Percentiles rank a stretch among this genome's conserved stretches.
These are phyloP conservation scores for Trisateles emortualis DNA, from an alignment of 2,888 invertebrate species.

Conservation along the genomic window DNA sequence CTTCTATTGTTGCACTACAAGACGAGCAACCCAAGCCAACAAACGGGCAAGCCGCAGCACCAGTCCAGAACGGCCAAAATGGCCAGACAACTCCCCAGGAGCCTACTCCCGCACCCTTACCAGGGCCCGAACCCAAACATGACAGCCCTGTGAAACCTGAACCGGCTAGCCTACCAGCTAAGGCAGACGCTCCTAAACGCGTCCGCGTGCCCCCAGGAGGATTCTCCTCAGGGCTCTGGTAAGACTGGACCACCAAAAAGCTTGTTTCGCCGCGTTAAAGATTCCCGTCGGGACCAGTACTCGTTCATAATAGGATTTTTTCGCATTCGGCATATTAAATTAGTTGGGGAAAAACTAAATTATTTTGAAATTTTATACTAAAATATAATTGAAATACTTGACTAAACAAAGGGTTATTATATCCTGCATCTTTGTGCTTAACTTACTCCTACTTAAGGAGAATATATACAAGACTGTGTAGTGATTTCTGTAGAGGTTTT, in stretches of 20 bases:
- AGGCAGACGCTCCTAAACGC: slow-evolving; percentile 70
- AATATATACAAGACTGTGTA: not conserved
- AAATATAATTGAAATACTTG: no score
- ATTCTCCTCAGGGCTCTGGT: slow-evolving; percentile 90
- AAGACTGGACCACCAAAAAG: slow-evolving; percentile 52
- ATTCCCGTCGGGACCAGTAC: slow-evolving; percentile 58
- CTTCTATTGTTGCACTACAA: slow-evolving; percentile 58
- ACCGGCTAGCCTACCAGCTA: slow-evolving; percentile 45
- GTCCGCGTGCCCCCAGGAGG: slow-evolving; percentile 89
- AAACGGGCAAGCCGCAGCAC: slow-evolving; percentile 53
- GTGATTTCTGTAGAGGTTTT: not conserved
- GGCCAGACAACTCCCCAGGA: slow-evolving; percentile 40
- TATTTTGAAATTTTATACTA: no score
- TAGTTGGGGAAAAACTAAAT: slow-evolving; percentile 10
- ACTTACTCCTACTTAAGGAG: not conserved
- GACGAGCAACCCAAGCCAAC: slow-evolving; percentile 64
- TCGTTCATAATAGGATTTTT: slow-evolving; percentile 34
- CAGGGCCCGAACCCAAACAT: slow-evolving; percentile 33
- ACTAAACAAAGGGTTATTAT: not conserved
- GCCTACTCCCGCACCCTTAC: slow-evolving; percentile 38
- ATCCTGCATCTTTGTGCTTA: not conserved
- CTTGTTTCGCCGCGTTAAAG: slow-evolving; percentile 53
- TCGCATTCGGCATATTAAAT: slow-evolving; percentile 15
- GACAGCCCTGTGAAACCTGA: slow-evolving; percentile 33
- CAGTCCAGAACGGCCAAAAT: slow-evolving; percentile 58